A percentile compares a stretch with the other conserved stretches of the same genome.
phyloP scores from a whole-genome alignment of 2,888 invertebrate species.

The Meteorus cinctellus region DNA sequence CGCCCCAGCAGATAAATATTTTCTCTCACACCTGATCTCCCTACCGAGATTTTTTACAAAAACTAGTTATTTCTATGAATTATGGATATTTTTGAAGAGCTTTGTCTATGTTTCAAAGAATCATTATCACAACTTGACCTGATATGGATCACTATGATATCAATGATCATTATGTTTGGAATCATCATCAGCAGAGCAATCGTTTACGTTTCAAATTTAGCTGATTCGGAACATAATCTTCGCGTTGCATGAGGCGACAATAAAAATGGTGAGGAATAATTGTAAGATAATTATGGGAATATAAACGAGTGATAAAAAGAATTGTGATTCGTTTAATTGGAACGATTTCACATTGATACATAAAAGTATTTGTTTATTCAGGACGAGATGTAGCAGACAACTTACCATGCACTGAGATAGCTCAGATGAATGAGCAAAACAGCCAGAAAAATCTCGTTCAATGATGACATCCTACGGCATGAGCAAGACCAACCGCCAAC shows the following conservation, averaged over 20 bases:
- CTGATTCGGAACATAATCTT: neutral
- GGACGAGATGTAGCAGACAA: slow-evolving; percentile 13
- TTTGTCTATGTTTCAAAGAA: neutral
- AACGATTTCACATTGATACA: no score
- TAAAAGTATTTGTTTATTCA: no score
- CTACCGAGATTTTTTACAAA: no score
- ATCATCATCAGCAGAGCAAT: slow-evolving; percentile 25
- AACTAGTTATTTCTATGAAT: neutral
- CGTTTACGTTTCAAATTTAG: slow-evolving; percentile 16
- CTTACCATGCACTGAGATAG: slow-evolving; percentile 62
- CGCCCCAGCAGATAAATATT: neutral
- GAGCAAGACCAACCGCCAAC: slow-evolving; percentile 52
- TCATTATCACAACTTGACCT: neutral
- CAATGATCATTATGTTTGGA: slow-evolving; percentile 27
- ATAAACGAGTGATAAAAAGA: neutral
- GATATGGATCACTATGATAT: slow-evolving; percentile 21
- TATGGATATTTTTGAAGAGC: neutral
- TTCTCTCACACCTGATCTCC: no score
- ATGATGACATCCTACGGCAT: slow-evolving; percentile 60
- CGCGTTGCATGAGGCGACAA: neutral
- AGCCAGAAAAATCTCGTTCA: slow-evolving; percentile 58
- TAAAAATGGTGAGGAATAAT: neutral
- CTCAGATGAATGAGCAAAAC: slow-evolving; percentile 61
- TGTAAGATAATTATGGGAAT: neutral
- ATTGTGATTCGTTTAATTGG: neutral